Percentiles rank a stretch among this genome's conserved stretches.
These are phyloP conservation scores for Mesoclemmys tuberculata DNA, from an alignment of 2,113 vertebrate genomes.

Conservation along the genomic window DNA sequence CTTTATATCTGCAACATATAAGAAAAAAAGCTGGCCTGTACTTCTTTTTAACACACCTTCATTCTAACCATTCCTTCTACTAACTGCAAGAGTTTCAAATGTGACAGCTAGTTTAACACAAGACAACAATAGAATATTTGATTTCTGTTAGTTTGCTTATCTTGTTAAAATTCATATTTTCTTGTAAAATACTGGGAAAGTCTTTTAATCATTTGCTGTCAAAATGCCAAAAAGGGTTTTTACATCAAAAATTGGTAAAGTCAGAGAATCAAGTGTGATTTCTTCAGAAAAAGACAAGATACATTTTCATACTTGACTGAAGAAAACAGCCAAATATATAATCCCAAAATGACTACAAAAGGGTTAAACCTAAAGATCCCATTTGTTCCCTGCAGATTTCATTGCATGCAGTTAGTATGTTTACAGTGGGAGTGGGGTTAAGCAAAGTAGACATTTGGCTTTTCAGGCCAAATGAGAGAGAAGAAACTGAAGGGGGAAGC, in stretches of 20 bases:
- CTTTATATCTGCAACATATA: conserved; percentile 73
- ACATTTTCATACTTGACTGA: conserved; percentile 12
- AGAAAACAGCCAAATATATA: conserved; percentile 13
- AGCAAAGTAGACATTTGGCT: neutral
- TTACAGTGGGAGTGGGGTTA: neutral
- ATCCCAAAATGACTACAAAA: neutral
- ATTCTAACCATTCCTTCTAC: conserved; percentile 77
- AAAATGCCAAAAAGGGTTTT: conserved; percentile 67
- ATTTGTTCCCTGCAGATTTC: neutral
- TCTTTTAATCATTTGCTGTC: conserved; percentile 76
- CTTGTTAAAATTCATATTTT: conserved; percentile 79
- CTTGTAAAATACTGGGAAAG: conserved; percentile 73
- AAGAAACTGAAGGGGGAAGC: conserved; percentile 21
- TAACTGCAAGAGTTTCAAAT: conserved; percentile 73
- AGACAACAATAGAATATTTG: conserved; percentile 70
- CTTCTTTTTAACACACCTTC: conserved; percentile 79
- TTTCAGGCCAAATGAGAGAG: neutral
- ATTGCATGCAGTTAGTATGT: rapidly evolving
- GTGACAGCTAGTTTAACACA: conserved; percentile 79
- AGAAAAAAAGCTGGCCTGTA: conserved; percentile 69
- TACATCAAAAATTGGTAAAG: conserved; percentile 61
- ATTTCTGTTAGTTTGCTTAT: conserved; percentile 74
- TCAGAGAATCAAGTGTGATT: conserved; percentile 36
- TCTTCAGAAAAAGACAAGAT: neutral
- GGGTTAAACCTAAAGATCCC: neutral